phyloP scores from a whole-genome alignment of 2,797 vertebrate species.

The Macroramphosus scolopax region DNA sequence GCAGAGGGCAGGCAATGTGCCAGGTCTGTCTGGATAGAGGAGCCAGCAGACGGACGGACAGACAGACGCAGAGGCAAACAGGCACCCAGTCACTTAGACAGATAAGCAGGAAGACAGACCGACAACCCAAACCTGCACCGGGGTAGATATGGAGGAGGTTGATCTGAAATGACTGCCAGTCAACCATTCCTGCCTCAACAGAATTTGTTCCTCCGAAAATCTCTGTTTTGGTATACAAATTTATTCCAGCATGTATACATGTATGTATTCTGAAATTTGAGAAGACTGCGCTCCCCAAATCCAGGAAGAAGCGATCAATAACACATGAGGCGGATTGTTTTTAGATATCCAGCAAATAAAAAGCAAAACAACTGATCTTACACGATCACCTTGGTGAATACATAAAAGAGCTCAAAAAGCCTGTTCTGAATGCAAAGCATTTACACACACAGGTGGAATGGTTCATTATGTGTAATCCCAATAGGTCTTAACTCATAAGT shows the following conservation, averaged over 20 bases:
- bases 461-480: constrained; percentile 45
- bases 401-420: constrained; percentile 27
- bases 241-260: constrained; percentile 44
- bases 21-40: constrained; percentile 61
- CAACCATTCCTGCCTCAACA: constrained; percentile 62
- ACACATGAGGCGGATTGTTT: constrained; percentile 19
- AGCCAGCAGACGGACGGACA: constrained; percentile 43
- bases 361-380: constrained; percentile 20
- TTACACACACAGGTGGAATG: constrained; percentile 43
- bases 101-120: constrained; percentile 66
- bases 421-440: constrained; percentile 44
- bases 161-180: constrained; percentile 68
- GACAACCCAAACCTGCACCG: constrained; percentile 63
- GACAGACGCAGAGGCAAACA: constrained; percentile 58
- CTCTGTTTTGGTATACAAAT: constrained; percentile 63
- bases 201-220: too few species aligned
- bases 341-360: constrained; percentile 19
- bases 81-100: constrained; percentile 62
- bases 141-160: constrained; percentile 61
- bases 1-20: constrained; percentile 70
- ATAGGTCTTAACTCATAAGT: constrained; percentile 47
- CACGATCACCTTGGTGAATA: constrained; percentile 22
- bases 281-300: constrained; percentile 35
- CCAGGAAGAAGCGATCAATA: constrained; percentile 22
- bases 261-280: constrained; percentile 33